Evolutionary conservation across 2,113 vertebrate genomes (phyloP).

Genomic region (Casuarius casuarius): DNA sequence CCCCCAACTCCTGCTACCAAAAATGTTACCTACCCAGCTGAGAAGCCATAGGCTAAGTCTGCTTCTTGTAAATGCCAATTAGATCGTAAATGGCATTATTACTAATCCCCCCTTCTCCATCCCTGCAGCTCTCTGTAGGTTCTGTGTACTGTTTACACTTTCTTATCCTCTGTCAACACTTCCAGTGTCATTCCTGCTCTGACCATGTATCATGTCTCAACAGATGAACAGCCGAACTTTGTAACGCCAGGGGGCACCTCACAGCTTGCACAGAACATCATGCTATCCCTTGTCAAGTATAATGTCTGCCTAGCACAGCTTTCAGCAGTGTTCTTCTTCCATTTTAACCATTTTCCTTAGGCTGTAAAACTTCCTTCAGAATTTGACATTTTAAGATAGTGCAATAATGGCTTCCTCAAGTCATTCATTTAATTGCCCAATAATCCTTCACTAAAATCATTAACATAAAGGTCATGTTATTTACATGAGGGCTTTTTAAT

Average conservation of each 20-base stretch:
- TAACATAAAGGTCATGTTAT: neutral
- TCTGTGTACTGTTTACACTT: neutral
- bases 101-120: neutral
- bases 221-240: neutral
- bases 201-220: neutral
- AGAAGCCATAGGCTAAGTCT: neutral
- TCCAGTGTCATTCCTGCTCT: neutral
- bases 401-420: neutral
- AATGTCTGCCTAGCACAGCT: neutral
- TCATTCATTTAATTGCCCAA: neutral
- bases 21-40: neutral
- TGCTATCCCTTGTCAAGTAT: neutral
- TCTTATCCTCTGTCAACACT: neutral
- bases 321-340: neutral
- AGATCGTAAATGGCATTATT: neutral
- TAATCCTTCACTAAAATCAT: neutral
- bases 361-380: neutral
- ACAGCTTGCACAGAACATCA: neutral
- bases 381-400: constrained; percentile 7
- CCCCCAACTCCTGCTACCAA: neutral
- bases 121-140: neutral
- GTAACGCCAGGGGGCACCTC: constrained; percentile 48
- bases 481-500: neutral
- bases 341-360: neutral
- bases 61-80: neutral